Conservation (phyloP, 2,113 vertebrate species). For the Clarias batrachus region DNA sequence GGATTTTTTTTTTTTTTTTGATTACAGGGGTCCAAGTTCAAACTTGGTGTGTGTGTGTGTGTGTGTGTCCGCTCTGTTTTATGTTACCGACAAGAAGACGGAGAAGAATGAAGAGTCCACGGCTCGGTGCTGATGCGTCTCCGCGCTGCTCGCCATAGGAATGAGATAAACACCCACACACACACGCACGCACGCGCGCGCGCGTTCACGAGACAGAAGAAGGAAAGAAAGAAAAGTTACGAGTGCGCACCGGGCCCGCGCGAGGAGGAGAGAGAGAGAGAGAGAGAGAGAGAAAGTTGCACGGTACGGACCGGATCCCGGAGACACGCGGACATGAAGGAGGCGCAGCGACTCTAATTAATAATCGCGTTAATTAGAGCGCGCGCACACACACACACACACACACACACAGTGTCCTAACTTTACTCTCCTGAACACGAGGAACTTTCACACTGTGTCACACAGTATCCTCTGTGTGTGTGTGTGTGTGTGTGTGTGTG, state of each 20-base stretch:
- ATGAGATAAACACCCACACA: constrained; percentile 16
- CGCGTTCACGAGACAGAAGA: not conserved
- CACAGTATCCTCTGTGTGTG: not conserved
- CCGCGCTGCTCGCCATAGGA: constrained; percentile 37
- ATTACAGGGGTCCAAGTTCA: constrained; percentile 55
- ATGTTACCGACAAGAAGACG: not conserved
- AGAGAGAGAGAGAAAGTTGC: constrained; percentile 20
- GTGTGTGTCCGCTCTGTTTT: not conserved
- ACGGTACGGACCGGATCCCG: constrained; percentile 18
- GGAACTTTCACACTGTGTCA: constrained; percentile 25
- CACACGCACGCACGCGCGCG: not conserved
- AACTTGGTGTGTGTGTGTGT: not conserved
- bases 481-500: not conserved
- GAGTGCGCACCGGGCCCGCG: not conserved
- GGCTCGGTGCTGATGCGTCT: not conserved
- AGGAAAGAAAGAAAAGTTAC: not conserved
- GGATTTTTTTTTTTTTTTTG: constrained; percentile 14
- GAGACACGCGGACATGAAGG: not conserved
- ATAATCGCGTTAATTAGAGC: not conserved
- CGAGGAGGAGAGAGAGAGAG: not conserved
- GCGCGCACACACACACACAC: not conserved
- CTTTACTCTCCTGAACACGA: not conserved
- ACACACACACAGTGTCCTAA: not conserved
- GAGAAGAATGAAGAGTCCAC: not conserved
- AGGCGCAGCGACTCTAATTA: no score